Percentiles rank a stretch among this genome's conserved stretches.
Evolutionary conservation across 2,113 vertebrate genomes (phyloP).

Genomic region (Tragelaphus strepsiceros): DNA sequence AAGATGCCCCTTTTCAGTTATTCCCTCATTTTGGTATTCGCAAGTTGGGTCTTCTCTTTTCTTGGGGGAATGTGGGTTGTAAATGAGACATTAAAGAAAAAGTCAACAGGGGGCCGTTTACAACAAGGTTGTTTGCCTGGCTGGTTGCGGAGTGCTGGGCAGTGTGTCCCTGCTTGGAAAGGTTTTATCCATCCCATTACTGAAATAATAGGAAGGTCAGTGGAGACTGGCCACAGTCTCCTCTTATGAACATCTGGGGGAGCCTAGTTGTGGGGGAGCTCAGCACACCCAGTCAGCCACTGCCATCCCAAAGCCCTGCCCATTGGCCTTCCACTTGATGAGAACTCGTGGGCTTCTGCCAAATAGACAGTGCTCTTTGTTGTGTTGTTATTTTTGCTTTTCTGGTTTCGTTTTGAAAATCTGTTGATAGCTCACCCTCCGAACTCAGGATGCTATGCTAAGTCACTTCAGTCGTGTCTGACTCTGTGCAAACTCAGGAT

Average conservation of each 20-base stretch:
- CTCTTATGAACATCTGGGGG: no score
- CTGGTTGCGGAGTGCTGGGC: neutral
- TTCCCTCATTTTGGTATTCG: no score
- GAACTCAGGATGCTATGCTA: neutral
- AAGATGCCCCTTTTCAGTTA: fast-evolving
- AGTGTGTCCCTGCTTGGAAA: neutral
- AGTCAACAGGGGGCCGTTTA: neutral
- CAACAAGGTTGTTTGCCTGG: neutral
- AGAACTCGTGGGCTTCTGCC: fast-evolving
- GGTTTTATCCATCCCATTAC: no score
- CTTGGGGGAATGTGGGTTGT: neutral
- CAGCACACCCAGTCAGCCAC: fast-evolving
- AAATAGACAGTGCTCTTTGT: neutral
- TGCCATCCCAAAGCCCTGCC: neutral
- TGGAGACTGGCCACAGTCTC: neutral
- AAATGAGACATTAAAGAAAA: neutral
- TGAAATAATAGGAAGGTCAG: neutral
- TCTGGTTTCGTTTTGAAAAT: neutral
- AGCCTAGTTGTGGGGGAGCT: neutral
- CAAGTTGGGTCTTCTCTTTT: neutral
- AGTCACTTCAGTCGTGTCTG: no score
- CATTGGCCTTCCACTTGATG: fast-evolving
- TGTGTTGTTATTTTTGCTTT: neutral
- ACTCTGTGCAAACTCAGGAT: neutral
- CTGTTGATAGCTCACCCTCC: neutral